Base-by-base conservation (phyloP, 2,888 invertebrate genomes). In the Andrena camellia region DNA sequence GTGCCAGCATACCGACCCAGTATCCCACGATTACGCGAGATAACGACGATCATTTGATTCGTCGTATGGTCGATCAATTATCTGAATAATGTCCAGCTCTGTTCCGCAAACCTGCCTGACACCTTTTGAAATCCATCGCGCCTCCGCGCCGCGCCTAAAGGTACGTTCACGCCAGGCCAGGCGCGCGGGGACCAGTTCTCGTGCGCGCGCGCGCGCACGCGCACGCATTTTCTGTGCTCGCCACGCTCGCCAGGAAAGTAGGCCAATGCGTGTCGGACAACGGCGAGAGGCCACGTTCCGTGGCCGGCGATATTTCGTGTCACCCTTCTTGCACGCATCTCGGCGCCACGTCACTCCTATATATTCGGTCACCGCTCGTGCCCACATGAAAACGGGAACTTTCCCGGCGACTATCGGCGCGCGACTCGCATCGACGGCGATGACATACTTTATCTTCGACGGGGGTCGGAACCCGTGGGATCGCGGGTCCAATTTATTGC, bases 271-370 rank as follows among this genome's bases (percentile, higher is more conserved):
- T 52, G 75, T 66, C 79, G 71, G 60, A 59, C 62, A 59, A 31
- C 67, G 33, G 66, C 63, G 60, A 67, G 68, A 75, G 75, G 70
- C 57, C 69, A 80, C 77, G 83, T 76, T 73, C 81, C 64, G 64
- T 69, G 77, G 64, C 29, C 81, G 77, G 68, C 72, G 72, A 80
- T 86, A 86, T 85, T 81, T 87, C 82, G 80, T 77, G 69, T 87
- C 80, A 80, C 86, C 78, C 83, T 78, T 78, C 69, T 78, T 80
- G 72, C 78, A 68, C 77, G 68, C 83, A 85, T 86, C 77, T 74
- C 72, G 85, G 83, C 83, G 85, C 85, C 83, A 85, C 85, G 85
- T 85, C 84, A 83, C 72, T 83, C 64, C 64, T 57, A 66, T 69
- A 74, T 83, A 81, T 77, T 85, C 72, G 74, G 68, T 67, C 73